phyloP scores from a whole-genome alignment of 2,113 vertebrate genomes.

The Actinemys pallida region DNA sequence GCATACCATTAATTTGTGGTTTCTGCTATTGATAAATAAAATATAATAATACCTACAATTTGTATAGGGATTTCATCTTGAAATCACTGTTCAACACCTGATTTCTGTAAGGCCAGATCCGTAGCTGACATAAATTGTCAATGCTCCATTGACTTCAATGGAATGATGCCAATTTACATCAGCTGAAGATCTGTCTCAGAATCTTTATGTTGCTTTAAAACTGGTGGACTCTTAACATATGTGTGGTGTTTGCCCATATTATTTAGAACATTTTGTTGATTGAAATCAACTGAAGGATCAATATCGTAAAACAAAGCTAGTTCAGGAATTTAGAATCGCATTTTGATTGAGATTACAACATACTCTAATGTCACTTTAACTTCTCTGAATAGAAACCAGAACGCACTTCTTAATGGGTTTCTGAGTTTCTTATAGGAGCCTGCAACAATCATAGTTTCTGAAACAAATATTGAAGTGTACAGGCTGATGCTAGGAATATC shows the following conservation, averaged over 20 bases:
- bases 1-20: not conserved
- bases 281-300: not conserved
- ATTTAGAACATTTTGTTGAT: not conserved
- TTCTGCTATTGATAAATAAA: not conserved
- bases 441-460: constrained; percentile 6
- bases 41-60: not conserved
- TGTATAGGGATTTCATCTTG: not conserved
- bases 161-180: not conserved
- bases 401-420: constrained; percentile 18
- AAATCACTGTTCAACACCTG: not conserved
- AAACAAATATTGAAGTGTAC: not conserved
- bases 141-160: not conserved
- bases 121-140: not conserved
- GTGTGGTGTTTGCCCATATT: not conserved
- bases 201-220: not conserved
- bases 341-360: not conserved
- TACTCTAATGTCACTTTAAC: not conserved
- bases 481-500: not conserved
- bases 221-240: not conserved
- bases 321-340: not conserved
- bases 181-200: not conserved
- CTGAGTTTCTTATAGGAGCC: not conserved
- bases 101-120: not conserved
- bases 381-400: not conserved
- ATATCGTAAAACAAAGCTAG: not conserved